These are phyloP conservation scores for Chionodraco myersi DNA, from an alignment of 2,113 vertebrate genomes.

Conservation along the genomic window DNA sequence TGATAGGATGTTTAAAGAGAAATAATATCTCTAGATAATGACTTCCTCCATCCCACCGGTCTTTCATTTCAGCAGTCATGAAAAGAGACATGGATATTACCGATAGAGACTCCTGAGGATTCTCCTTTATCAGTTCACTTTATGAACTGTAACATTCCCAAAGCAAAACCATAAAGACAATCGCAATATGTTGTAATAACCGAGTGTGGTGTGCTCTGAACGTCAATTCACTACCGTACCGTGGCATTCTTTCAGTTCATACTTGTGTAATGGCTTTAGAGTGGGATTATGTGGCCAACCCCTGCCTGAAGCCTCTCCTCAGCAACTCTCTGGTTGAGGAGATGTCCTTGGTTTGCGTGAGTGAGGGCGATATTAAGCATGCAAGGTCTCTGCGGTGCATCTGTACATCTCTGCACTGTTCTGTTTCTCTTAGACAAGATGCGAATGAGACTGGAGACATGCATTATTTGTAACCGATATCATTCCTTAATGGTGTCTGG, in stretches of 20 bases:
- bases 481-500: slow-evolving; percentile 80
- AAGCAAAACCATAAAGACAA: slow-evolving; percentile 38
- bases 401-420: slow-evolving; percentile 50
- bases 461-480: slow-evolving; percentile 86
- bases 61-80: slow-evolving; percentile 55
- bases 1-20: slow-evolving; percentile 38
- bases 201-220: neutral
- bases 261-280: slow-evolving; percentile 43
- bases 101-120: slow-evolving; percentile 52
- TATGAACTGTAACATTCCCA: slow-evolving; percentile 44
- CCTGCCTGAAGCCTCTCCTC: slow-evolving; percentile 14
- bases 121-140: slow-evolving; percentile 44
- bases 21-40: slow-evolving; percentile 51
- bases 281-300: slow-evolving; percentile 26
- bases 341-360: slow-evolving; percentile 66
- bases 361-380: slow-evolving; percentile 52
- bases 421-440: slow-evolving; percentile 68
- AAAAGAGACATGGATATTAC: slow-evolving; percentile 61
- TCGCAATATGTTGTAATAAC: slow-evolving; percentile 29
- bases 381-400: slow-evolving; percentile 60
- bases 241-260: slow-evolving; percentile 16
- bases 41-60: slow-evolving; percentile 46
- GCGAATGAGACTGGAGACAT: slow-evolving; percentile 78
- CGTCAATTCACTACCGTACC: neutral
- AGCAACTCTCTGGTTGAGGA: slow-evolving; percentile 45